phyloP scores from a whole-genome alignment of 2,888 invertebrate species.

The Eurois occulta region DNA sequence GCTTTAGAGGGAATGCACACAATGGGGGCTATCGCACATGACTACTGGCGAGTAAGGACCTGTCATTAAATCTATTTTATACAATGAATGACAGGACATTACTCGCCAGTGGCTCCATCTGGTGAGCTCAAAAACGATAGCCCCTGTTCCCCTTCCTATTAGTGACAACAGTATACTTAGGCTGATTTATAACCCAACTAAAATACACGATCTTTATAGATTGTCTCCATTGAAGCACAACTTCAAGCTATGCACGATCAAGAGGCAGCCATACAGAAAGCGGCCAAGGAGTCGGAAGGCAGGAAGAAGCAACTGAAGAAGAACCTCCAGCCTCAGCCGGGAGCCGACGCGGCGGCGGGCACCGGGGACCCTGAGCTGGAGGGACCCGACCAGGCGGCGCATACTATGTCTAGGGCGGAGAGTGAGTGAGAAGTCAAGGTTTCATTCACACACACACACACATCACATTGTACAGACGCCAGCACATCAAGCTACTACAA shows the following conservation, averaged over 20 bases:
- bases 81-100: too few species aligned
- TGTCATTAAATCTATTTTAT: too few species aligned
- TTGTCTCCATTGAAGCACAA: constrained; percentile 81
- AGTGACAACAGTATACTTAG: neutral
- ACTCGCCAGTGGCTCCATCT: too few species aligned
- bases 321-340: constrained; percentile 82
- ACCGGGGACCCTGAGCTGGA: constrained; percentile 86
- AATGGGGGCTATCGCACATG: neutral
- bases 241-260: constrained; percentile 87
- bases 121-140: too few species aligned
- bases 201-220: constrained; percentile 63
- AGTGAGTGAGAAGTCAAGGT: constrained; percentile 70
- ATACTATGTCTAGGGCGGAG: constrained; percentile 83
- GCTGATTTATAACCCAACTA: neutral
- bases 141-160: neutral
- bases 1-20: neutral
- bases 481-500: too few species aligned
- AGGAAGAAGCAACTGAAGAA: constrained; percentile 89
- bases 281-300: constrained; percentile 90
- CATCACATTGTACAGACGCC: neutral
- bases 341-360: constrained; percentile 80
- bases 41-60: too few species aligned
- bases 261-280: constrained; percentile 88
- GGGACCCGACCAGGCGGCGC: constrained; percentile 89
- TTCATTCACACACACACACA: neutral